Evolutionary conservation across 1,140 invertebrate genomes (phyloP).

Genomic region (Euura lappo): DNA sequence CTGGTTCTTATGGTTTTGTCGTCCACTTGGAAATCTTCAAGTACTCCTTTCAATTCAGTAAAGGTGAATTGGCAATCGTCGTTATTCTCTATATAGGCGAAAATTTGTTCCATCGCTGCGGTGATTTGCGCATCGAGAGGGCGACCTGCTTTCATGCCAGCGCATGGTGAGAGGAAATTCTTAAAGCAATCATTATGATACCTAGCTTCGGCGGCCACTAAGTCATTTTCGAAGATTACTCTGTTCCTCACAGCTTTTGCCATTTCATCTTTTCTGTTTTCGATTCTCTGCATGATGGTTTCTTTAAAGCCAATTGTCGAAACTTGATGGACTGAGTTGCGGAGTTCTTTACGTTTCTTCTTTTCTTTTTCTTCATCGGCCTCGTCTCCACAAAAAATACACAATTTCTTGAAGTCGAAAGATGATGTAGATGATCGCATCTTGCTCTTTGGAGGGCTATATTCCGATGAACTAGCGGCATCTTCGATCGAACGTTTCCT

Average conservation of each 20-base stretch:
- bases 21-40: conserved; percentile 40
- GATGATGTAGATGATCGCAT: neutral
- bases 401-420: conserved; percentile 43
- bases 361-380: neutral
- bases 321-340: neutral
- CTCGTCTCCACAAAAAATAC: conserved; percentile 41
- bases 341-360: neutral
- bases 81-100: conserved; percentile 14
- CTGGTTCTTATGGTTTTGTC: conserved; percentile 47
- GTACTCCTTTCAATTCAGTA: conserved; percentile 43
- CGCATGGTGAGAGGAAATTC: neutral
- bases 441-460: neutral
- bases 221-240: neutral
- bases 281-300: neutral
- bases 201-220: conserved; percentile 1
- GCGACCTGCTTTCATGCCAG: neutral
- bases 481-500: neutral
- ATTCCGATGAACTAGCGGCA: neutral
- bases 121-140: conserved; percentile 10
- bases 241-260: neutral
- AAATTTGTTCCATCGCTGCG: conserved; percentile 18
- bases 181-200: conserved; percentile 5
- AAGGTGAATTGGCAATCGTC: neutral
- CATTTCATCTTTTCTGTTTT: neutral
- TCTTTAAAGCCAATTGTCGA: neutral